Evolutionary conservation across 2,888 invertebrate genomes (phyloP), one percentile per base, ranked within the genome.

Genomic region (Yponomeuta cagnagella): DNA sequence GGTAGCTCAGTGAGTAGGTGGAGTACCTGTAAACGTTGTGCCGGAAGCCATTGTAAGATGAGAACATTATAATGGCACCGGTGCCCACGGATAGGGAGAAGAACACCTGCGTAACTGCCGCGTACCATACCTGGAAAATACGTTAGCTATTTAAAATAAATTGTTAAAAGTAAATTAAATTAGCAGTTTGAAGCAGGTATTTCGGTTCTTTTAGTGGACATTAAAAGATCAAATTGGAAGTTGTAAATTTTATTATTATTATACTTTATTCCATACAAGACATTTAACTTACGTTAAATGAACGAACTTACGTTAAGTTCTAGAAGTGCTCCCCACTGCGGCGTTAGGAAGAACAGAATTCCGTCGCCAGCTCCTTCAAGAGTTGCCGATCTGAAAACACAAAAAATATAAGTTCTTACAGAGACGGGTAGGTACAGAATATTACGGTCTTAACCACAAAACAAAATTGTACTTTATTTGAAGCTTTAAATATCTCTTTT

Each of bases 101-200:
- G 86, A 96, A 96, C 72, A 95, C 95, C 82, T 96, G 96, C 0
- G 95, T 95, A 0, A 96, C 95, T 3, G 96, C 96, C 15, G 95
- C 94, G 78, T 95, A 96, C 96, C 96, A 96, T 10, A 96, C 95
- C 95, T 95, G 80, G 31, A 75, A 76, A 58, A 58, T 15, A 58
- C 52, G 8, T 58, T 63, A 71, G 52, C 52, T 58, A 8, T 6
- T 43, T 43, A 43, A 43, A 43, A 43, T 8, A 43, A 43, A 33
- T 5, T 33, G 33, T 1, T 33, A 33, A 33, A 33, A 33, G 2
- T 33, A 33, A 33, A 33, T 33, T 33, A 8, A 8, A 5, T 0
- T 3, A 43, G 6, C 8, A 5, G 43, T 43, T 43, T 8, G 43
- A 43, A 43, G 43, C 43, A 43, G 43, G 43, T 43, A 43, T 43